Percentiles rank a stretch among this genome's conserved stretches.
phyloP scores from a whole-genome alignment of 2,797 vertebrate species.

The Neomorphus geoffroyi region DNA sequence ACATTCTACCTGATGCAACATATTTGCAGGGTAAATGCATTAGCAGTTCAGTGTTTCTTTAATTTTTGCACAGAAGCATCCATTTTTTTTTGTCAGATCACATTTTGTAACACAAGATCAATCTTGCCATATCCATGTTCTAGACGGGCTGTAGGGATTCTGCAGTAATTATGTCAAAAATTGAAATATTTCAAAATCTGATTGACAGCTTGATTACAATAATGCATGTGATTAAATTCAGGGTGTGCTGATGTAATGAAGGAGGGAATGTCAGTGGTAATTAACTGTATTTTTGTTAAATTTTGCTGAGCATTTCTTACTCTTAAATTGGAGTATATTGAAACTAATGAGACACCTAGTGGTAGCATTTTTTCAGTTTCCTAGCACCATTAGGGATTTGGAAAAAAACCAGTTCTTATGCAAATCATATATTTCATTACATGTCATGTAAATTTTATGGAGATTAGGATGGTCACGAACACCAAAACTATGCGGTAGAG shows the following conservation, averaged over 20 bases:
- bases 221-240: conserved; percentile 74
- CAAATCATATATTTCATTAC: not conserved
- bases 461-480: not conserved
- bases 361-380: not conserved
- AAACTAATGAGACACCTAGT: conserved; percentile 63
- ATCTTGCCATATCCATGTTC: conserved; percentile 70
- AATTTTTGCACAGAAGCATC: conserved; percentile 53
- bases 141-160: conserved; percentile 67
- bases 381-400: not conserved
- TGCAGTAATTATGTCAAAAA: conserved; percentile 78
- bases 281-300: conserved; percentile 75
- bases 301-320: conserved; percentile 68
- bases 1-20: not conserved
- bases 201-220: conserved; percentile 80
- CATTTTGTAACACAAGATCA: conserved; percentile 71
- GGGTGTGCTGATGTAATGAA: conserved; percentile 63
- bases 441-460: not conserved
- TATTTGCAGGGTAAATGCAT: conserved; percentile 28
- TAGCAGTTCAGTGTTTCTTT: conserved; percentile 32
- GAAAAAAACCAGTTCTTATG: not conserved
- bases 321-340: conserved; percentile 5
- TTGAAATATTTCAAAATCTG: conserved; percentile 74
- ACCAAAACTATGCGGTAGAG: not conserved
- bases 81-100: conserved; percentile 63
- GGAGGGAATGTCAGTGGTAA: conserved; percentile 69